Percentiles rank a stretch among this genome's conserved stretches.
Evolutionary conservation across 2,113 vertebrate genomes (phyloP).

Genomic region (Caretta caretta): DNA sequence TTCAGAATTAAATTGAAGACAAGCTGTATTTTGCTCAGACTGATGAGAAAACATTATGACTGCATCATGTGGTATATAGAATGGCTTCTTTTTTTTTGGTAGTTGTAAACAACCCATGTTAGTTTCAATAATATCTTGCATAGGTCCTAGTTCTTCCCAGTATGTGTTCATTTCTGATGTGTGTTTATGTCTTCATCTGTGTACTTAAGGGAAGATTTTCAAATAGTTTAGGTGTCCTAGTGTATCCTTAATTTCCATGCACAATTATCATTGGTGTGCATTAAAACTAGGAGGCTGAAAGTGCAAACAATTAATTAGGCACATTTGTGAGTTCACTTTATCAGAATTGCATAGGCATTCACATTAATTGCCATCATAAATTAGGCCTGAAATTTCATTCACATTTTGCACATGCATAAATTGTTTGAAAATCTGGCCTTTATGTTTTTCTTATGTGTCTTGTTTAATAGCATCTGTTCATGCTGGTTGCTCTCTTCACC

Average conservation of each 20-base stretch:
- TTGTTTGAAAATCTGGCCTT: not conserved
- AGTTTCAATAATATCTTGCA: not conserved
- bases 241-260: rapidly evolving
- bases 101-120: rapidly evolving
- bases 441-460: not conserved
- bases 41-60: not conserved
- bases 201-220: not conserved
- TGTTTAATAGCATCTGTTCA: not conserved
- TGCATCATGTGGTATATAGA: not conserved
- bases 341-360: not conserved
- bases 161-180: not conserved
- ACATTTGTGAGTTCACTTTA: not conserved
- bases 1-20: not conserved
- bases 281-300: rapidly evolving
- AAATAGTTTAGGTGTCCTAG: not conserved
- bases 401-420: not conserved
- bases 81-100: not conserved
- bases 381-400: not conserved
- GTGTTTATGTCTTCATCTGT: not conserved
- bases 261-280: not conserved
- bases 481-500: rapidly evolving
- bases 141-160: not conserved
- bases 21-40: not conserved
- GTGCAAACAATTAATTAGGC: not conserved
- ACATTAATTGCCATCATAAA: not conserved